phyloP scores from a whole-genome alignment of 2,888 invertebrate genomes.

The Epistrophe eligans region DNA sequence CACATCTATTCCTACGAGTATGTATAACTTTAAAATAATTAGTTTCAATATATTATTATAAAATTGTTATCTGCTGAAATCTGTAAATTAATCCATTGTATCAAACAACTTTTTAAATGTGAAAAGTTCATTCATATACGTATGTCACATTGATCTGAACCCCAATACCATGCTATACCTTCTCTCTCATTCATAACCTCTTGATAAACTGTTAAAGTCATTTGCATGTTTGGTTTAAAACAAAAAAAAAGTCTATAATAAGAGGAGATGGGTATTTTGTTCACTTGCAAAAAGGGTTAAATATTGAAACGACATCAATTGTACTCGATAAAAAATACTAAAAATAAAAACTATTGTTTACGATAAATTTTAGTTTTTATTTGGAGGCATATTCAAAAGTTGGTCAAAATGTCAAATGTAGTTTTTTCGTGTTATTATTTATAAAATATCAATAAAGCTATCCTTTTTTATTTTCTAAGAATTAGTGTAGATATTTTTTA shows the following conservation, averaged over 20 bases:
- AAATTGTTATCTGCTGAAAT: too few species aligned
- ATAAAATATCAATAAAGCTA: neutral
- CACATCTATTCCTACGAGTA: too few species aligned
- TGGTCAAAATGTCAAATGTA: constrained; percentile 15
- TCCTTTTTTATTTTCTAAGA: too few species aligned
- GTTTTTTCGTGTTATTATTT: neutral
- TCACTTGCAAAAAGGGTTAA: constrained; percentile 40
- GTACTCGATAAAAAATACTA: constrained; percentile 18
- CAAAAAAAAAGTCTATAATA: neutral
- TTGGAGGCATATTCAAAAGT: neutral
- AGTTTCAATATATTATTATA: too few species aligned
- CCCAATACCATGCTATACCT: neutral
- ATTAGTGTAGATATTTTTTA: neutral
- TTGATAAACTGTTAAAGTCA: constrained; percentile 70
- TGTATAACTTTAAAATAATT: too few species aligned
- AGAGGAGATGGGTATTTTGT: constrained; percentile 19
- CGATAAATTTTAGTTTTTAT: neutral
- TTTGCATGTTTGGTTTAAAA: constrained; percentile 49
- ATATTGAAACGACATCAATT: constrained; percentile 61
- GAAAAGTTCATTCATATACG: neutral
- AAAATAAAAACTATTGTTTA: constrained; percentile 29
- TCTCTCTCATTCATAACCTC: constrained; percentile 41
- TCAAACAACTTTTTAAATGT: neutral
- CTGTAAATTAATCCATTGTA: neutral
- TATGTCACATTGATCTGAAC: neutral